A percentile compares a stretch with the other conserved stretches of the same genome.
These are phyloP conservation scores for Chrysomallon squamiferum DNA, from an alignment of 1,140 invertebrate genomes.

Conservation along the genomic window DNA sequence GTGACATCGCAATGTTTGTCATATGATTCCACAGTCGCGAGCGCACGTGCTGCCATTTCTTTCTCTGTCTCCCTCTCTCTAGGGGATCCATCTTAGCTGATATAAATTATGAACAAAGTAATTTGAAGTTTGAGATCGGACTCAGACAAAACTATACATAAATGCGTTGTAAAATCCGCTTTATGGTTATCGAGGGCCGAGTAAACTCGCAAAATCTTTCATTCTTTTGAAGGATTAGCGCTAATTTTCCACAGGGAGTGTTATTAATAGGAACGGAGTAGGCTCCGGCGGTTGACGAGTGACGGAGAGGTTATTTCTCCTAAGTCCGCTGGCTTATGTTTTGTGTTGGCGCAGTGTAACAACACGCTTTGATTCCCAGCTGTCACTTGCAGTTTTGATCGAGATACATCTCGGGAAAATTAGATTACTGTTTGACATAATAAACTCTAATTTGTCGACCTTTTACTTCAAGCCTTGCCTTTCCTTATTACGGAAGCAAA, in stretches of 20 bases:
- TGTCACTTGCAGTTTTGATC: not conserved
- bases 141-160: slow-evolving; percentile 2
- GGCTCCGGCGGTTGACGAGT: not conserved
- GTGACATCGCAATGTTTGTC: too few species aligned
- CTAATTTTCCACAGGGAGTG: slow-evolving; percentile 6
- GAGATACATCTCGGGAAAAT: slow-evolving; percentile 2
- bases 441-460: slow-evolving; percentile 5
- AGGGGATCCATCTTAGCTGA: not conserved
- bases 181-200: slow-evolving; percentile 1
- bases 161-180: slow-evolving; percentile 1
- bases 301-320: not conserved
- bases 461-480: not conserved
- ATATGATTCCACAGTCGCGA: too few species aligned
- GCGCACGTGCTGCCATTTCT: not conserved
- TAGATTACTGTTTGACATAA: slow-evolving; percentile 7
- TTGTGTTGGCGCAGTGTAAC: too few species aligned
- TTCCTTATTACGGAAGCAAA: not conserved
- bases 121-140: slow-evolving; percentile 1
- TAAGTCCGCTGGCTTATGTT: slow-evolving; percentile 1
- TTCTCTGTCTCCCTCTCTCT: not conserved
- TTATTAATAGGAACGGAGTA: slow-evolving; percentile 3
- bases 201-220: slow-evolving; percentile 7
- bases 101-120: slow-evolving; percentile 10
- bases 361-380: too few species aligned
- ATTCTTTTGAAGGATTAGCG: slow-evolving; percentile 7